These are phyloP conservation scores for Pseudachorutes palmiensis DNA, from an alignment of 1,140 invertebrate genomes.

Conservation along the genomic window DNA sequence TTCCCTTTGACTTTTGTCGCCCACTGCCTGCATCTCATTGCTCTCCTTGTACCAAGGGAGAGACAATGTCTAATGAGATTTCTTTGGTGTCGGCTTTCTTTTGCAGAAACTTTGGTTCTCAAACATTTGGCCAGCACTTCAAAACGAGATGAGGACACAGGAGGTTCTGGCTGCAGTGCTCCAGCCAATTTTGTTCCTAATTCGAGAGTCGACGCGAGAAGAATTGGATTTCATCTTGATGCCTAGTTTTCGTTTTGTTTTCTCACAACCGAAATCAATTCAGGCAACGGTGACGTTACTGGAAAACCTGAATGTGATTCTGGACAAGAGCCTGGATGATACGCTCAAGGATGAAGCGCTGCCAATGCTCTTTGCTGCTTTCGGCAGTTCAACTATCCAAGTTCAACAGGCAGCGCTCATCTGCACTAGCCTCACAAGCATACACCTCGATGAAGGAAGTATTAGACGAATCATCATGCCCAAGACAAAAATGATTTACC, in stretches of 20 bases:
- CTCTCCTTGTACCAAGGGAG: not conserved
- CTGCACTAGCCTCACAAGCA: conserved; percentile 54
- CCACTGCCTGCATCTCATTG: not conserved
- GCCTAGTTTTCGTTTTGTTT: conserved; percentile 69
- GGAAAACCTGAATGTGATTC: conserved; percentile 82
- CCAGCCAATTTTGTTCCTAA: conserved; percentile 76
- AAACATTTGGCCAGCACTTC: conserved; percentile 82
- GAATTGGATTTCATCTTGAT: conserved; percentile 79
- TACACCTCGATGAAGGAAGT: conserved; percentile 49
- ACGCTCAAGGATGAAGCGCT: conserved; percentile 69
- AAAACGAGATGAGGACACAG: conserved; percentile 70
- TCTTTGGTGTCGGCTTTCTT: conserved; percentile 21
- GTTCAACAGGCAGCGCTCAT: conserved; percentile 87
- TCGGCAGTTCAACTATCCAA: conserved; percentile 84
- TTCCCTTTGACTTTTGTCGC: not conserved
- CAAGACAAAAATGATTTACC: conserved; percentile 77
- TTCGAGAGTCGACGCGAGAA: conserved; percentile 69
- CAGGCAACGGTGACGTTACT: conserved; percentile 82
- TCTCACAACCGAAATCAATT: conserved; percentile 74
- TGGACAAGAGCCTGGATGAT: conserved; percentile 74
- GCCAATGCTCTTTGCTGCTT: conserved; percentile 76
- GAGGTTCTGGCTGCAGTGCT: conserved; percentile 82
- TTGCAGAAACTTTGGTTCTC: conserved; percentile 91
- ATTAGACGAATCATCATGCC: conserved; percentile 74
- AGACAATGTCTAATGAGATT: not conserved